Evolutionary conservation across 2,888 invertebrate species (phyloP).

Genomic region (Emmelina monodactyla): DNA sequence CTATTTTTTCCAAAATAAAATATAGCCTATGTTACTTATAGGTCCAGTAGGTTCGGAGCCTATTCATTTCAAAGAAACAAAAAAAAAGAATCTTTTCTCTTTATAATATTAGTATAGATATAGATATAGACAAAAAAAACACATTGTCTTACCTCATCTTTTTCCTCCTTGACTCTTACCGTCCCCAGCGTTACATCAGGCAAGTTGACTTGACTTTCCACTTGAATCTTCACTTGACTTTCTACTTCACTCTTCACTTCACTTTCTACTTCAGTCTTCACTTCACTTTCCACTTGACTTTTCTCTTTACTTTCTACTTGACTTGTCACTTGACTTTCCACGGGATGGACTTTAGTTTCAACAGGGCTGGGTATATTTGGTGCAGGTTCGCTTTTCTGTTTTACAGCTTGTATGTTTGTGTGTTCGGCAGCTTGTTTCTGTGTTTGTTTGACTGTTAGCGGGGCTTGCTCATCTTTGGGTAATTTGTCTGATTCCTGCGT

Average conservation of each 20-base stretch:
- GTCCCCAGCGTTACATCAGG: constrained; percentile 48
- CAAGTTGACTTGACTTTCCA: constrained; percentile 23
- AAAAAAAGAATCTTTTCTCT: too few species aligned
- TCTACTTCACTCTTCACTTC: not conserved
- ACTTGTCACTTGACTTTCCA: not conserved
- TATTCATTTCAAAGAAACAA: too few species aligned
- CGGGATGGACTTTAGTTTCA: not conserved
- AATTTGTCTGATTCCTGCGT: not conserved
- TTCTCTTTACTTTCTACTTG: not conserved
- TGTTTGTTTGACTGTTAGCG: not conserved
- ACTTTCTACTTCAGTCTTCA: not conserved
- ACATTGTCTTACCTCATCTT: constrained; percentile 34
- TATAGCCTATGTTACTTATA: too few species aligned
- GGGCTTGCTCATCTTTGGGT: not conserved
- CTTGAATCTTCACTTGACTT: not conserved
- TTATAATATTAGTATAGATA: too few species aligned
- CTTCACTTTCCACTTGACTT: too few species aligned
- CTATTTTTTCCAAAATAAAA: too few species aligned
- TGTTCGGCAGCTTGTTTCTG: not conserved
- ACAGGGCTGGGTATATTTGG: not conserved
- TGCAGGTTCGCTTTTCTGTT: not conserved
- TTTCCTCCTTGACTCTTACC: constrained; percentile 43
- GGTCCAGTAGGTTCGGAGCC: too few species aligned
- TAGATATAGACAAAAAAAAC: too few species aligned
- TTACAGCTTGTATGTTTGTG: not conserved